These are phyloP conservation scores for Carcina quercana DNA, from an alignment of 2,888 invertebrate genomes.

Conservation along the genomic window DNA sequence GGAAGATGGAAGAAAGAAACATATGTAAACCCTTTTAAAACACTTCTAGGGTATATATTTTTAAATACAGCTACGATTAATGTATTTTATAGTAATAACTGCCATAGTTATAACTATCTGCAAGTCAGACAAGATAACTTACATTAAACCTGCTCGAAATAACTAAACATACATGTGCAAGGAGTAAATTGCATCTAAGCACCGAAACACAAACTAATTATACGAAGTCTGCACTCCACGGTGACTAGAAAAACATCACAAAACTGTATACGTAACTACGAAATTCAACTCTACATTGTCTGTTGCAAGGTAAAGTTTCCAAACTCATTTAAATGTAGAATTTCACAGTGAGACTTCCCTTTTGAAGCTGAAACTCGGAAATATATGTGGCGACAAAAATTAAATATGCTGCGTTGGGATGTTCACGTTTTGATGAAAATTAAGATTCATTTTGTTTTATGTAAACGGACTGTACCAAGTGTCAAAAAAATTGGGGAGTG, in stretches of 20 bases:
- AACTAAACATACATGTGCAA: constrained; percentile 22
- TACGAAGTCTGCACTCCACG: constrained; percentile 52
- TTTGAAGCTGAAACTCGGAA: constrained; percentile 45
- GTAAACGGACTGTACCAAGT: too few relatives aligned
- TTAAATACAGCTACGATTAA: constrained; percentile 12
- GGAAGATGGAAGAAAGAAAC: too few relatives aligned
- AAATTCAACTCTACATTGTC: neutral
- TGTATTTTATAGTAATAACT: neutral
- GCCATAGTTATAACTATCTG: neutral
- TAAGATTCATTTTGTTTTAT: too few relatives aligned
- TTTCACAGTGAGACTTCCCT: constrained; percentile 50
- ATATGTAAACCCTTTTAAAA: too few relatives aligned
- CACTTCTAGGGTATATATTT: too few relatives aligned
- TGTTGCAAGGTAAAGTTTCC: neutral
- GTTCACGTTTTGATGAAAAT: too few relatives aligned
- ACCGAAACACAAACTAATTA: constrained; percentile 46
- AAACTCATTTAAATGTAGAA: constrained; percentile 20
- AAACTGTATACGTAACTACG: neutral
- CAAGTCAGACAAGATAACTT: constrained; percentile 2
- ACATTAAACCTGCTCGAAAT: constrained; percentile 3
- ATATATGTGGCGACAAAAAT: constrained; percentile 50
- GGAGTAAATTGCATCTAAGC: constrained; percentile 40
- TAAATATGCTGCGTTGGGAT: too few relatives aligned
- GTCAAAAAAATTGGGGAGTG: too few relatives aligned
- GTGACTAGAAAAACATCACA: constrained; percentile 22